Base-by-base conservation (phyloP, 2,113 vertebrate genomes). In the Cyprinodon brontotheroides region DNA sequence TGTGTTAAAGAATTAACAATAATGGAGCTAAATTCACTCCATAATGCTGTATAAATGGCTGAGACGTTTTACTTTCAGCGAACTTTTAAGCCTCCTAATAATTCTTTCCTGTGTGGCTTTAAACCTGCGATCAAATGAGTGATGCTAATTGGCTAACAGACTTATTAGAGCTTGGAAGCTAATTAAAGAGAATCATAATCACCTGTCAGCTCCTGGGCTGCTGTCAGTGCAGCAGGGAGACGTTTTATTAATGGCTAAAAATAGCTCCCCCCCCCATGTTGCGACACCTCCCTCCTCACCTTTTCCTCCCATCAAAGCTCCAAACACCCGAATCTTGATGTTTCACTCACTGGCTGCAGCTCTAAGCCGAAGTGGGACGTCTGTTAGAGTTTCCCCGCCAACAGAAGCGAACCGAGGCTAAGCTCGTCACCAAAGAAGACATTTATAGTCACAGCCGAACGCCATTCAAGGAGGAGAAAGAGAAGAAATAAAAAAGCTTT, bases 161-260 rank as follows among this genome's bases (percentile, higher is more conserved):
- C 77, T 68, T 53, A 75, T 47, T 40, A 20, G 73, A 70, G 68
- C 75, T 62, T 36, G 41, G 70, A 62, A 80, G 75, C 83, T 91
- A 92, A 93, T 93, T 92, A 92, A 84, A 88, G 79, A 76, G 39
- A 1, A 83, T 81, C 74, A 86, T 87, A 92, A 90, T 91, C 86
- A 73, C 72, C 86, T 81, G 86, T 91, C 91, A 86, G 60, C 75
- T 68, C 74, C 70, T 79, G 72, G 53, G 20, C 68, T 68, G 79
- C 79, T 59, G 63, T 72, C 50, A 15, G 36, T 29, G 61, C 36
- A 38, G 39, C 71, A 53, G 80, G 67, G 69, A 80, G 84, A 86
- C 78, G 62, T 87, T 91, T 89, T 78, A 90, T 89, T 86, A 82
- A 75, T 17, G 2, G 43, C 70, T 92, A 92, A 88, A 92, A 93